phyloP scores from a whole-genome alignment of 2,888 invertebrate genomes.

The Prosapia bicincta region DNA sequence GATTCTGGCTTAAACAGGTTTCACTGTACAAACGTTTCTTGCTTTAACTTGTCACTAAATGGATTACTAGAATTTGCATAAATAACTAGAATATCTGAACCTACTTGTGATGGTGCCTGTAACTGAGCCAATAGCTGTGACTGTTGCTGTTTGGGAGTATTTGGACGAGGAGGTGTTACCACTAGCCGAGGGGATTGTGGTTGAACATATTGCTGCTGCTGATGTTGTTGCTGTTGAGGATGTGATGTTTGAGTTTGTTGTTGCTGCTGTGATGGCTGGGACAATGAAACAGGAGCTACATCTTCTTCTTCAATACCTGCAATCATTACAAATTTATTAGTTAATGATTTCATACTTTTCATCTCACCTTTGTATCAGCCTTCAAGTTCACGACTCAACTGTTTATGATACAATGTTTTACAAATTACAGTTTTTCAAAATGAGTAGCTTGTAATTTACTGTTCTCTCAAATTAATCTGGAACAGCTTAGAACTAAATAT shows the following conservation, averaged over 20 bases:
- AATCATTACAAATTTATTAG: slow-evolving; percentile 12
- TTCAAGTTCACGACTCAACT: not conserved
- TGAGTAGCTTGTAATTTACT: no score
- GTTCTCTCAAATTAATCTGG: no score
- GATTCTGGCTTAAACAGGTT: no score
- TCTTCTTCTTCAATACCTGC: slow-evolving; percentile 62
- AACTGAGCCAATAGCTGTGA: slow-evolving; percentile 46
- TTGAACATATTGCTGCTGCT: not conserved
- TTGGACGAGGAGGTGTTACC: not conserved
- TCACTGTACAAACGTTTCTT: no score
- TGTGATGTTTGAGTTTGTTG: slow-evolving; percentile 23
- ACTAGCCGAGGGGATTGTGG: slow-evolving; percentile 20
- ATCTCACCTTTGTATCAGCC: not conserved
- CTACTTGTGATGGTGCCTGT: slow-evolving; percentile 36
- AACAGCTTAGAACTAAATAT: no score
- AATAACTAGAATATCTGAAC: no score
- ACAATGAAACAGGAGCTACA: slow-evolving; percentile 45
- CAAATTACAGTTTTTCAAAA: not conserved
- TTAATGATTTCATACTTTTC: not conserved
- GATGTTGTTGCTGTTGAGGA: slow-evolving; percentile 17
- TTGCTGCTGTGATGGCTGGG: slow-evolving; percentile 22
- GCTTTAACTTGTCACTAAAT: no score
- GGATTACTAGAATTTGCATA: no score
- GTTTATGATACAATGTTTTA: no score
- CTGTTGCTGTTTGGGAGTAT: slow-evolving; percentile 16